These are phyloP conservation scores for Elgaria multicarinata DNA, from an alignment of 2,113 vertebrate species.

Conservation along the genomic window DNA sequence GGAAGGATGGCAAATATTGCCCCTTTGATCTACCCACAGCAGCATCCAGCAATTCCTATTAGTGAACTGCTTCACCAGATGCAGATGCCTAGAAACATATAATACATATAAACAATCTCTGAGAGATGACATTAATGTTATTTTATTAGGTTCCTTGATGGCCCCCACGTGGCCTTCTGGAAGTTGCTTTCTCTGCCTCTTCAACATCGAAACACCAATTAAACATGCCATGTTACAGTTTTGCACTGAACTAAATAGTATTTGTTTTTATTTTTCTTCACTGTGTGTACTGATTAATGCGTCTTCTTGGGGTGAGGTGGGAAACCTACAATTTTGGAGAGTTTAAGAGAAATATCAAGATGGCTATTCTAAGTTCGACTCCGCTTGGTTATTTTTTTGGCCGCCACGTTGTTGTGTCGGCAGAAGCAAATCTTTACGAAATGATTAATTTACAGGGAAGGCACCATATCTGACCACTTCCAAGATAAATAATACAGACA, in stretches of 20 bases:
- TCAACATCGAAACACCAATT: background rate
- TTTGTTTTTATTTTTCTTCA: background rate
- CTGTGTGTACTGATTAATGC: background rate
- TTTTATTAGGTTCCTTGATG: background rate
- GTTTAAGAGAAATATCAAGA: constrained; percentile 29
- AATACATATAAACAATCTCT: background rate
- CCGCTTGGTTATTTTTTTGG: constrained; percentile 22
- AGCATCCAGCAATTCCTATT: background rate
- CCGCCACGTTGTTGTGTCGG: constrained; percentile 34
- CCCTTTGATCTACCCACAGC: background rate
- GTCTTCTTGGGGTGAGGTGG: background rate
- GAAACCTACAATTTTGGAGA: background rate
- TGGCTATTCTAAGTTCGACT: constrained; percentile 35
- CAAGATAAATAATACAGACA: constrained; percentile 63
- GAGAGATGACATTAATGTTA: background rate
- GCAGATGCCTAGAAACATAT: background rate
- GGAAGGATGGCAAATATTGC: background rate
- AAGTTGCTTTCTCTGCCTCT: background rate
- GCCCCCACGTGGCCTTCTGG: background rate
- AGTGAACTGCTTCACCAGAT: background rate
- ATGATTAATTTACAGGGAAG: constrained; percentile 63
- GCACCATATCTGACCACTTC: constrained; percentile 57
- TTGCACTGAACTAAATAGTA: constrained; percentile 13
- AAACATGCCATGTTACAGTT: background rate
- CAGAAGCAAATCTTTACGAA: constrained; percentile 68